Base-by-base conservation (phyloP, 2,797 vertebrate genomes). In the Sebastiscus albofasciatus region DNA sequence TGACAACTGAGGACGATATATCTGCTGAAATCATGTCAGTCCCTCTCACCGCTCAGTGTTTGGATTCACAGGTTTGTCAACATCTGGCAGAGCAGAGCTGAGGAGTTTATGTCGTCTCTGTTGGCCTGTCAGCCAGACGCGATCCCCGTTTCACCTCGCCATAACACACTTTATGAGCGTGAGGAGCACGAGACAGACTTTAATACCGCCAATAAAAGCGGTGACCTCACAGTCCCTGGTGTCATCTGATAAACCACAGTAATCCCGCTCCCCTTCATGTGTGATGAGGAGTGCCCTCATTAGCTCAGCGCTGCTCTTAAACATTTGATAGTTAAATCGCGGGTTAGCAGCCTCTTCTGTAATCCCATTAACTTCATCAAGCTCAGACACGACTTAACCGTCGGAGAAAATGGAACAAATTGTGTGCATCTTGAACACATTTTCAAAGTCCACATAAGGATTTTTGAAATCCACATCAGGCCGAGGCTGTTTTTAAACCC, bases 291-390 rank as follows among this genome's bases (percentile, higher is more conserved):
- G 75, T 54, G 82, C 46, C 78, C 87, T 90, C 86, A 90, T 94
- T 94, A 93, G 85, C 83, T 82, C 56, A 26, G 33, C 8, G 24
- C 84, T 84, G 80, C 87, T 89, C 83, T 91, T 83, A 79, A 89
- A 91, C 82, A 82, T 88, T 92, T 79, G 73, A 88, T 88, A 75
- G 86, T 87, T 85, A 90, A 92, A 92, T 90, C 72, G 62, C 26
- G 85, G 85, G 87, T 92, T 91, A 90, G 92, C 75, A 85, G 86
- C 72, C 84, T 75, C 82, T 54, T 80, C 80, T 84, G 74, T 94
- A 95, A 95, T 95, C 93, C 92, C 92, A 93, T 95, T 94, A 94
- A 89, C 87, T 86, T 79, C 86, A 88, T 88, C 91, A 76, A 74
- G 84, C 89, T 89, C 87, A 85, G 86, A 59, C 78, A 60, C 24